These are phyloP conservation scores for Actinopyga echinites DNA, from an alignment of 53 echinoderm and acorn worm species.

Conservation along the genomic window DNA sequence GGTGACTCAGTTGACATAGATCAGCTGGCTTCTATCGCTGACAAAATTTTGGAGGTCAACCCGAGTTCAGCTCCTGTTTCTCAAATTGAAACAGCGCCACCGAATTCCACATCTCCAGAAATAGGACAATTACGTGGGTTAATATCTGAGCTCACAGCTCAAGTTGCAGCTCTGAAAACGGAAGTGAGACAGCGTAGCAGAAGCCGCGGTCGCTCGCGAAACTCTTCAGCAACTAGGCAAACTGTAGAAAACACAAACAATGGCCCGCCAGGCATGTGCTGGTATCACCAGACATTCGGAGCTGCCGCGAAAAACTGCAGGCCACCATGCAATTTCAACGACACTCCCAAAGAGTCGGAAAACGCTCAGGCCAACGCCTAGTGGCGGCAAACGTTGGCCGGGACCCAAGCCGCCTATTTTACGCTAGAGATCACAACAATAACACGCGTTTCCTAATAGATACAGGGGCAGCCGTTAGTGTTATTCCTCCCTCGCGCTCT, in stretches of 20 bases:
- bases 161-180: neutral
- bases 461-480: conserved; percentile 49
- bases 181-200: neutral
- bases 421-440: too few relatives aligned
- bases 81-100: too few relatives aligned
- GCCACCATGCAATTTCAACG: conserved; percentile 13
- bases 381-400: neutral
- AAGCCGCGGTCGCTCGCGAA: neutral
- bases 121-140: too few relatives aligned
- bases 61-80: neutral
- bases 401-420: too few relatives aligned
- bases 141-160: neutral
- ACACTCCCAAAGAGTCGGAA: neutral
- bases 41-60: conserved; percentile 31
- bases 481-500: conserved; percentile 3
- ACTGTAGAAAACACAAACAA: neutral
- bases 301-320: conserved; percentile 6
- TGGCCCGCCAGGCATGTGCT: neutral
- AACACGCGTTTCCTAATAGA: conserved; percentile 35
- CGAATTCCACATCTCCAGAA: too few relatives aligned
- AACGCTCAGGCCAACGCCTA: neutral
- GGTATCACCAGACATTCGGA: conserved; percentile 49
- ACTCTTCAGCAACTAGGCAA: neutral
- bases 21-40: conserved; percentile 24
- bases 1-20: neutral